Evolutionary conservation across 2,888 invertebrate species (phyloP).

Genomic region (Pseudococcus longispinus): DNA sequence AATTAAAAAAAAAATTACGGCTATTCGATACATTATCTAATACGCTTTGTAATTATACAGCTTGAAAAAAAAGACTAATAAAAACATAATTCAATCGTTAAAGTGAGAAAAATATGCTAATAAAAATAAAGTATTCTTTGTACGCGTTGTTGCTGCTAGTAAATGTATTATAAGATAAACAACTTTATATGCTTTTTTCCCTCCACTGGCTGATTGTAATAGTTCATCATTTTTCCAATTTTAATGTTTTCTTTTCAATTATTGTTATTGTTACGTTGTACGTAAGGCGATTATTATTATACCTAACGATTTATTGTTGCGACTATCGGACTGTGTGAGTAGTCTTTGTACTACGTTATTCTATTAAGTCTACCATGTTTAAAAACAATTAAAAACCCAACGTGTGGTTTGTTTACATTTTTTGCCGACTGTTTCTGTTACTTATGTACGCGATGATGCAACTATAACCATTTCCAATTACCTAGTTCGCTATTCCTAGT

Average conservation of each 20-base stretch:
- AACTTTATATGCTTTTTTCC: conserved; percentile 10
- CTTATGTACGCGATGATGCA: background rate
- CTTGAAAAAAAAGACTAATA: conserved; percentile 16
- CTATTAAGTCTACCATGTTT: background rate
- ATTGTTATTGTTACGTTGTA: background rate
- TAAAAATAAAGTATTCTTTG: conserved; percentile 35
- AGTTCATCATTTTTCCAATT: conserved; percentile 1
- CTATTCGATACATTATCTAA: conserved; percentile 12
- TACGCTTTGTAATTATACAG: conserved; percentile 30
- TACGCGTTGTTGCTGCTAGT: background rate
- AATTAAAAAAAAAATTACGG: conserved; percentile 10
- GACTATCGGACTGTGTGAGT: background rate
- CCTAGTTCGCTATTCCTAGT: background rate
- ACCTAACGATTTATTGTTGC: background rate
- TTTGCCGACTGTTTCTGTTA: background rate
- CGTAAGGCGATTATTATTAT: background rate
- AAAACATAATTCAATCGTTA: conserved; percentile 37
- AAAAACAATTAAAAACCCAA: background rate
- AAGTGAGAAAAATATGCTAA: conserved; percentile 35
- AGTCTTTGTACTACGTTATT: background rate
- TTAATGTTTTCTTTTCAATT: conserved; percentile 12
- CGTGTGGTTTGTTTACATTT: background rate
- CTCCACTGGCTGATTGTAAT: background rate
- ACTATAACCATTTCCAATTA: background rate
- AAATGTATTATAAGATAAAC: conserved; percentile 22